phyloP scores from a whole-genome alignment of 2,113 vertebrate genomes.

The Oreochromis aureus region DNA sequence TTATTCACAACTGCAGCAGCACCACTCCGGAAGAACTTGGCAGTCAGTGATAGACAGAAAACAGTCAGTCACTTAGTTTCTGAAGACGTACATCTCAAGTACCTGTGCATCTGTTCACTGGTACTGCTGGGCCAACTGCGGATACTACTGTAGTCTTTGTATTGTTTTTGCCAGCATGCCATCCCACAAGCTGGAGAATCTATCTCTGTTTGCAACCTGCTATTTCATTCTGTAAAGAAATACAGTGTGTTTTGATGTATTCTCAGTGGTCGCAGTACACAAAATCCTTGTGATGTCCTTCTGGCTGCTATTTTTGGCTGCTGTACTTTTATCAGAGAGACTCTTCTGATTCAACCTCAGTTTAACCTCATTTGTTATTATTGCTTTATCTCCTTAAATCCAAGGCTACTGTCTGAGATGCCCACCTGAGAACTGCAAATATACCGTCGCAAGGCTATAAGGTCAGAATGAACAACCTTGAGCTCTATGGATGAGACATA shows the following conservation, averaged over 20 bases:
- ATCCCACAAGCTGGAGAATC: background rate
- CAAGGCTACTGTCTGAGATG: background rate
- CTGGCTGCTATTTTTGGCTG: background rate
- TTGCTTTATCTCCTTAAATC: background rate
- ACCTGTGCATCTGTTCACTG: conserved; percentile 15
- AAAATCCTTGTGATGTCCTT: background rate
- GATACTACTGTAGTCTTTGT: background rate
- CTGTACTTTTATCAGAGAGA: background rate
- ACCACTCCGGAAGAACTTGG: conserved; percentile 13
- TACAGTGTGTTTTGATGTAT: background rate
- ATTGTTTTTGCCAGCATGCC: background rate
- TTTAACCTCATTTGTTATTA: background rate
- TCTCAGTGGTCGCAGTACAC: background rate
- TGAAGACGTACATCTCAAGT: conserved; percentile 32
- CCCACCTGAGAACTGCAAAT: background rate
- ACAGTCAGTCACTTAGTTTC: conserved; percentile 32
- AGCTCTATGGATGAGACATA: background rate
- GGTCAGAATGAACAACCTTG: background rate
- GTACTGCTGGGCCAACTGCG: background rate
- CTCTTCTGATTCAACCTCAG: background rate
- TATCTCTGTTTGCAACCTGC: background rate
- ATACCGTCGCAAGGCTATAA: background rate
- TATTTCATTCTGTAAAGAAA: background rate
- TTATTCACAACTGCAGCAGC: conserved; percentile 60
- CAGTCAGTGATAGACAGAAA: conserved; percentile 29